These are phyloP conservation scores for Crocuta crocuta DNA, from an alignment of 2,113 vertebrate species.

Conservation along the genomic window DNA sequence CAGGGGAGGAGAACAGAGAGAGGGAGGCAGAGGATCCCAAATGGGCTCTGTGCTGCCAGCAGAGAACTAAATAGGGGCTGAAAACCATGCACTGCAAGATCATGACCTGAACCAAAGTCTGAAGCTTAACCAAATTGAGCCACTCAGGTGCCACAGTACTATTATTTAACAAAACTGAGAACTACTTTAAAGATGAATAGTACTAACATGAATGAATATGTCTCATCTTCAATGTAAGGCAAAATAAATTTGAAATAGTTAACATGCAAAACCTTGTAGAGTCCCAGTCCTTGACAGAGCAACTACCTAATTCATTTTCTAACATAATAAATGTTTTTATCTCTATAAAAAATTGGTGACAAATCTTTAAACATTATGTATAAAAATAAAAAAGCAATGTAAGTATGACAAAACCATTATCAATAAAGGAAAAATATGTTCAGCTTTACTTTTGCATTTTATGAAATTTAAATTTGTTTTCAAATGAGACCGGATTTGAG, in stretches of 20 bases:
- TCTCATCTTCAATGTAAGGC: background rate
- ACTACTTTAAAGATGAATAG: background rate
- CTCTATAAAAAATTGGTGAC: background rate
- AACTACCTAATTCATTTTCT: conserved; percentile 39
- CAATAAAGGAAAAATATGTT: conserved; percentile 48
- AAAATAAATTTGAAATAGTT: background rate
- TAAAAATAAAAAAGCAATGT: conserved; percentile 54
- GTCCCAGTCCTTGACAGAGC: background rate
- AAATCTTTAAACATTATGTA: conserved; percentile 30
- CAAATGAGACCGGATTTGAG: conserved; percentile 78
- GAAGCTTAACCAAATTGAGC: no score
- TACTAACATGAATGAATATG: background rate
- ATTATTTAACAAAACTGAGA: background rate
- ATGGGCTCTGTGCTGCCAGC: no score
- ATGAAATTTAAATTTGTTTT: conserved; percentile 69
- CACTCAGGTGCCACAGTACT: no score
- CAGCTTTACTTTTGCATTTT: conserved; percentile 4
- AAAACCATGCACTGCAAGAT: no score
- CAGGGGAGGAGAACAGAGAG: no score
- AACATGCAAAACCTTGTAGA: conserved; percentile 67
- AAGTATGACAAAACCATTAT: conserved; percentile 58
- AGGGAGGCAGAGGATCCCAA: no score
- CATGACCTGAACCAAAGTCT: no score
- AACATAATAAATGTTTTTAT: conserved; percentile 30
- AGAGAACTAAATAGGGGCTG: no score